phyloP scores from a whole-genome alignment of 2,888 invertebrate species.

The Tenthredo amoena region DNA sequence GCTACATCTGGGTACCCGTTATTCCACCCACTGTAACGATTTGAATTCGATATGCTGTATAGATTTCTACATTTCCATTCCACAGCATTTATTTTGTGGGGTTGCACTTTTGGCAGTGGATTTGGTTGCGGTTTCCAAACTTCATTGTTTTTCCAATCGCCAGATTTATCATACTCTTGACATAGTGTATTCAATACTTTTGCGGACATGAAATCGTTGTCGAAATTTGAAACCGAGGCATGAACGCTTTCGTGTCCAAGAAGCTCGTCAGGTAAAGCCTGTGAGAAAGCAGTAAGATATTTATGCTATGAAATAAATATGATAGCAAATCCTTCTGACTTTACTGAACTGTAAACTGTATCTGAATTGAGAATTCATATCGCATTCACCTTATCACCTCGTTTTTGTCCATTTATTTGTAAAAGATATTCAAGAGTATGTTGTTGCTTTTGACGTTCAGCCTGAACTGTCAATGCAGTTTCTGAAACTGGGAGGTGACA shows the following conservation, averaged over 20 bases:
- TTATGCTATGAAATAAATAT: neutral
- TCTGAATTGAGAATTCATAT: neutral
- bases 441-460: slow-evolving; percentile 41
- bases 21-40: slow-evolving; percentile 48
- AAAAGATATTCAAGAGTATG: slow-evolving; percentile 42
- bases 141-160: slow-evolving; percentile 63
- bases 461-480: neutral
- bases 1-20: slow-evolving; percentile 13
- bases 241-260: neutral
- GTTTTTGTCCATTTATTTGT: slow-evolving; percentile 23
- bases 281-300: neutral
- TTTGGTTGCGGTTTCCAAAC: neutral
- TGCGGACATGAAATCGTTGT: slow-evolving; percentile 33
- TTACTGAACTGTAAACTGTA: neutral
- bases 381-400: slow-evolving; percentile 28
- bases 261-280: slow-evolving; percentile 19
- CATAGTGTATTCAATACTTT: slow-evolving; percentile 39
- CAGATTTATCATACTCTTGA: slow-evolving; percentile 58
- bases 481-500: neutral
- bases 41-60: slow-evolving; percentile 64
- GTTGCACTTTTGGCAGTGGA: slow-evolving; percentile 5
- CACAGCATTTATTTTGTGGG: slow-evolving; percentile 49
- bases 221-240: slow-evolving; percentile 24
- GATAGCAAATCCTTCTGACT: neutral
- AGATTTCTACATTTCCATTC: slow-evolving; percentile 67